These are phyloP conservation scores for Erythrocercus mccallii DNA, from an alignment of 2,113 vertebrate species.

Conservation along the genomic window DNA sequence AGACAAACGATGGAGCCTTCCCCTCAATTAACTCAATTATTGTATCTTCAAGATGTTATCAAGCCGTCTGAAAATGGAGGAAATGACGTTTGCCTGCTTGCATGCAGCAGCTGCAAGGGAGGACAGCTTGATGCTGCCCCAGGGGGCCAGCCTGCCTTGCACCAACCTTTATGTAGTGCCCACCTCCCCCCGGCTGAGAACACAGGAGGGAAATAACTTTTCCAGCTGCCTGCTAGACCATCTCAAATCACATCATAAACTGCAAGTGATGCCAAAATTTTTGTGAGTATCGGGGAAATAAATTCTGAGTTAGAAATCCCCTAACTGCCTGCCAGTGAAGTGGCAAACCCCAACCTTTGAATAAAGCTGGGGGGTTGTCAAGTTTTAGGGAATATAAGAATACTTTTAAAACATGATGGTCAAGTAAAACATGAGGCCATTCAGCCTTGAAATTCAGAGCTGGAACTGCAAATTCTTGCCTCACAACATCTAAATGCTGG, in stretches of 20 bases:
- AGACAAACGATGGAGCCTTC: conserved; percentile 27
- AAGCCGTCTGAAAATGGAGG: neutral
- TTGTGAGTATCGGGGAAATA: neutral
- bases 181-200: neutral
- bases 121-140: fast-evolving
- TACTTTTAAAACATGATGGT: neutral
- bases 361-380: neutral
- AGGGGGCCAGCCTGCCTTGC: neutral
- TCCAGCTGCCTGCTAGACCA: neutral
- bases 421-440: neutral
- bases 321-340: neutral
- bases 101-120: neutral
- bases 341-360: neutral
- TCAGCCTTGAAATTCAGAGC: neutral
- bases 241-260: neutral
- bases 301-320: neutral
- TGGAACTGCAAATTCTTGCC: neutral
- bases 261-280: neutral
- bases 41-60: conserved; percentile 33
- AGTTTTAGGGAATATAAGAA: neutral
- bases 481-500: neutral
- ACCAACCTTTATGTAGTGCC: neutral
- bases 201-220: neutral
- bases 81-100: neutral
- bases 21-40: conserved; percentile 49